A percentile compares a stretch with the other conserved stretches of the same genome.
Conservation (phyloP, 92 coral and sea anemone genomes). For the Epizoanthus rinbou region DNA sequence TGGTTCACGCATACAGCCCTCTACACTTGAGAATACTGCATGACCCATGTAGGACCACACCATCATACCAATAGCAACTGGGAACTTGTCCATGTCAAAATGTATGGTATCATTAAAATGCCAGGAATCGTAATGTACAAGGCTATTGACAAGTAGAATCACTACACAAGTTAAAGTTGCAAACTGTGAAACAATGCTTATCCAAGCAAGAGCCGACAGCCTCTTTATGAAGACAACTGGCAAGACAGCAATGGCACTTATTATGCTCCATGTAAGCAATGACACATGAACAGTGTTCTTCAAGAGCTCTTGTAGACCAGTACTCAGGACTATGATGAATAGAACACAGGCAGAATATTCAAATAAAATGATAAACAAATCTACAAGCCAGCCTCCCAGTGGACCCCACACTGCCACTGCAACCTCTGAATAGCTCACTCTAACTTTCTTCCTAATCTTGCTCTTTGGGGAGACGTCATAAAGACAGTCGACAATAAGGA, state of each 20-base stretch:
- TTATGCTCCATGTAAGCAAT: constrained; percentile 65
- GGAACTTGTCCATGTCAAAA: constrained; percentile 62
- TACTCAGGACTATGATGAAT: constrained; percentile 64
- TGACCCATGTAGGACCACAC: constrained; percentile 79
- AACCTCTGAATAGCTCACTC: constrained; percentile 81
- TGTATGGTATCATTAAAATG: constrained; percentile 55
- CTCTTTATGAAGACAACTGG: constrained; percentile 64
- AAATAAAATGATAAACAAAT: constrained; percentile 64
- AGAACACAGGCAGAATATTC: constrained; percentile 67
- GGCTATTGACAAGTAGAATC: constrained; percentile 60
- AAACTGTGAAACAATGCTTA: constrained; percentile 74
- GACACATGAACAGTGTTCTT: constrained; percentile 30
- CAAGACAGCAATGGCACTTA: constrained; percentile 58
- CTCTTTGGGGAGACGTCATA: constrained; percentile 82
- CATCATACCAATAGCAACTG: constrained; percentile 77
- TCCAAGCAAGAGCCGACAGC: constrained; percentile 80
- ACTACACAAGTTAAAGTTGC: constrained; percentile 61
- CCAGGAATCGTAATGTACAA: constrained; percentile 67
- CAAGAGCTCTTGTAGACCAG: constrained; percentile 60
- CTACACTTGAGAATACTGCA: constrained; percentile 80
- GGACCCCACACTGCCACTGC: constrained; percentile 88
- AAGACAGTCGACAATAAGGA: constrained; percentile 71
- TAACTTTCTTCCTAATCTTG: constrained; percentile 76
- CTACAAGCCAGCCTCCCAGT: constrained; percentile 73
- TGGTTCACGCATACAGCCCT: constrained; percentile 84